Evolutionary conservation across 2,113 vertebrate species (phyloP).

Genomic region (Microtus ochrogaster): DNA sequence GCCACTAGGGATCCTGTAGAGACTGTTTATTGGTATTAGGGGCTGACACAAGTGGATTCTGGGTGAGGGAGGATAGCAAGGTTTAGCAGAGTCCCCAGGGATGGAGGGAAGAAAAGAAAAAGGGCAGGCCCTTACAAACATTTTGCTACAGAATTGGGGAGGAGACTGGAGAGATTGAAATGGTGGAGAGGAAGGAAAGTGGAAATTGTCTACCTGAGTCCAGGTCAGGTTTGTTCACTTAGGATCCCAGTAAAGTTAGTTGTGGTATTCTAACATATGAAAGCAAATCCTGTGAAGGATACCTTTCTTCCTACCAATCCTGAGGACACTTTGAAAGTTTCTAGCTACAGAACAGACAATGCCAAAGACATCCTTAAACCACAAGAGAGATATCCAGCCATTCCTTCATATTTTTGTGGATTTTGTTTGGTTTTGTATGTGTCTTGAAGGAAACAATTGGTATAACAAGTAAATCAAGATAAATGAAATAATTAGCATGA

Average conservation of each 20-base stretch:
- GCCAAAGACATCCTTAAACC: slow-evolving; percentile 3
- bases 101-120: background rate
- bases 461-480: background rate
- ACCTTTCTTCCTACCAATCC: background rate
- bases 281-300: background rate
- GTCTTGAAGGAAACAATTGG: background rate
- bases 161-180: background rate
- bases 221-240: background rate
- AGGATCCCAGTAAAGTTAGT: background rate
- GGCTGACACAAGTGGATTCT: background rate
- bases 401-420: background rate
- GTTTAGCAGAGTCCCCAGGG: background rate
- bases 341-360: background rate
- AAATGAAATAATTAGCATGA: background rate
- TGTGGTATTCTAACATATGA: background rate
- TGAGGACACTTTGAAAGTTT: background rate
- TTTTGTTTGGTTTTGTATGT: background rate
- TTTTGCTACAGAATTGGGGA: background rate
- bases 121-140: background rate
- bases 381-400: background rate
- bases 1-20: background rate
- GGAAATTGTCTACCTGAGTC: background rate
- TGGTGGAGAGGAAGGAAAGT: background rate
- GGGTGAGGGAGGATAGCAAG: background rate
- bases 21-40: background rate